Percentiles rank a stretch among this genome's conserved stretches.
These are phyloP conservation scores for Oedothorax gibbosus DNA, from an alignment of 1,140 invertebrate species.

Conservation along the genomic window DNA sequence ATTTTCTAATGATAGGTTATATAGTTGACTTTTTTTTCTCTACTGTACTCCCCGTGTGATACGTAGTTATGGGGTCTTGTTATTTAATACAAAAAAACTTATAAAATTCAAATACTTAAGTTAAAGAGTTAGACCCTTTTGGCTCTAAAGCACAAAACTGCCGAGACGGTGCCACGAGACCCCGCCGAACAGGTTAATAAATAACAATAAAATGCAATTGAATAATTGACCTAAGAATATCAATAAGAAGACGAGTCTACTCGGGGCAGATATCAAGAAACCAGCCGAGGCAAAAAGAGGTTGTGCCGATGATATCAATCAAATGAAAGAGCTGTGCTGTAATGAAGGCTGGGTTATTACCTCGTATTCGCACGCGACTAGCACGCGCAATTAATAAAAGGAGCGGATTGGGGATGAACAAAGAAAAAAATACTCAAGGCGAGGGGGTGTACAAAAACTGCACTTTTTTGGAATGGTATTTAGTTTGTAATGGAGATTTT, in stretches of 20 bases:
- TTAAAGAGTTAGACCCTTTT: too few relatives aligned
- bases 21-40: too few relatives aligned
- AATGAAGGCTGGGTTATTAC: slow-evolving; percentile 40
- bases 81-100: too few relatives aligned
- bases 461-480: too few relatives aligned
- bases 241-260: slow-evolving; percentile 22
- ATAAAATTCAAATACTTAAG: too few relatives aligned
- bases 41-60: too few relatives aligned
- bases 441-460: too few relatives aligned
- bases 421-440: too few relatives aligned
- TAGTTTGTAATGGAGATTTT: too few relatives aligned
- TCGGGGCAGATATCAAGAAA: slow-evolving; percentile 3
- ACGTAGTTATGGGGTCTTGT: too few relatives aligned
- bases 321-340: slow-evolving; percentile 39
- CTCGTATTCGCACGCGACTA: slow-evolving; percentile 42
- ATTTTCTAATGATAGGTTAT: too few relatives aligned
- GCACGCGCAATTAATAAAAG: slow-evolving; percentile 51
- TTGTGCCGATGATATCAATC: slow-evolving; percentile 39
- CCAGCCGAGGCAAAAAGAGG: not conserved
- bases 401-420: not conserved
- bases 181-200: slow-evolving; percentile 38
- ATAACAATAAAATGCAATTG: slow-evolving; percentile 36
- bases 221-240: slow-evolving; percentile 28
- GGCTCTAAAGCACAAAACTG: not conserved
- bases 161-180: slow-evolving; percentile 6